Conservation (phyloP, 2,797 vertebrate genomes). For the Xenentodon cancila region DNA sequence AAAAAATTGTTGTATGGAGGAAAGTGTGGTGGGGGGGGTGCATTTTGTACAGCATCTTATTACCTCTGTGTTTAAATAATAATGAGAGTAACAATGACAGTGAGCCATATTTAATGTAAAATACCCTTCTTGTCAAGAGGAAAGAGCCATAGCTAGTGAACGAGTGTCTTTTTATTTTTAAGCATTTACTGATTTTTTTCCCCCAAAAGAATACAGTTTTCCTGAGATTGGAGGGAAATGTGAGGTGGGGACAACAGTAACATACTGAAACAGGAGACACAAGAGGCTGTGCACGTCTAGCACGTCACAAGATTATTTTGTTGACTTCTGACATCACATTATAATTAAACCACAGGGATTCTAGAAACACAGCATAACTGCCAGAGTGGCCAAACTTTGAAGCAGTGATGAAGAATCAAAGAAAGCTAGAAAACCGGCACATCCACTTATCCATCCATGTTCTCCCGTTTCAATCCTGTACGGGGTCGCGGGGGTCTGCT, state of each 20-base stretch:
- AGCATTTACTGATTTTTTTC: too few relatives aligned
- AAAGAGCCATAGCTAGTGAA: conserved; percentile 61
- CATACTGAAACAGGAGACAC: too few relatives aligned
- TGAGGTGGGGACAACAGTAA: too few relatives aligned
- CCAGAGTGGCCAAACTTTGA: neutral
- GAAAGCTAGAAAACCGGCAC: neutral
- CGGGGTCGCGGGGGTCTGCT: too few relatives aligned
- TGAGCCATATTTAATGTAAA: conserved; percentile 72
- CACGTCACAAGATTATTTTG: conserved; percentile 11
- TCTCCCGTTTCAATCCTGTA: too few relatives aligned
- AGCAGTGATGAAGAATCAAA: neutral
- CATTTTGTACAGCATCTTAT: conserved; percentile 76
- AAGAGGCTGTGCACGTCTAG: too few relatives aligned
- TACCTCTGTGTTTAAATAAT: conserved; percentile 71
- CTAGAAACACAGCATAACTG: too few relatives aligned
- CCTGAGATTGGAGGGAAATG: conserved; percentile 32
- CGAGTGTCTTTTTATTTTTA: conserved; percentile 23
- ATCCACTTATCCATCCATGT: too few relatives aligned
- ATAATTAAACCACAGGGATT: neutral
- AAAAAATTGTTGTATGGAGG: conserved; percentile 20
- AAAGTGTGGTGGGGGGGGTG: conserved; percentile 30
- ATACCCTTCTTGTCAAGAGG: conserved; percentile 46
- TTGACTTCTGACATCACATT: neutral
- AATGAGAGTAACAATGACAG: conserved; percentile 51
- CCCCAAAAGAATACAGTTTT: too few relatives aligned